Percentiles rank a stretch among this genome's conserved stretches.
These are phyloP conservation scores for Pedicia rivosa DNA, from an alignment of 2,888 invertebrate species.

Conservation along the genomic window DNA sequence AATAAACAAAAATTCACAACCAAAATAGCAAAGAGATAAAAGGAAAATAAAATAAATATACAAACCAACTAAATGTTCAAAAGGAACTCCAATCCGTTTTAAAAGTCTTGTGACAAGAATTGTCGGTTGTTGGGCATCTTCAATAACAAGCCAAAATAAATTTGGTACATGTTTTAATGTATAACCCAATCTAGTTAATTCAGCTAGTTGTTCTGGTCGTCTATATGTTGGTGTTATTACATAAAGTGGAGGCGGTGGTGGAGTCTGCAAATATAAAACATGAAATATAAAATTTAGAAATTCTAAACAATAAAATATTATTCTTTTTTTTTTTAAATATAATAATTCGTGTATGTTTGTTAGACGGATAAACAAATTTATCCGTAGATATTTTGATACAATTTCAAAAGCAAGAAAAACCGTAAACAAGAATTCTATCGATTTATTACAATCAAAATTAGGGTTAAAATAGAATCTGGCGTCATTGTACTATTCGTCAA, in stretches of 20 bases:
- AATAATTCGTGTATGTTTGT: too few relatives aligned
- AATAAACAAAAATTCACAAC: too few relatives aligned
- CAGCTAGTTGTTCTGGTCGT: conserved; percentile 62
- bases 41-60: conserved; percentile 6
- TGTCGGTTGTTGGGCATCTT: conserved; percentile 42
- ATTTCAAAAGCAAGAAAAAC: too few relatives aligned
- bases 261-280: background rate
- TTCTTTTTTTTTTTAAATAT: too few relatives aligned
- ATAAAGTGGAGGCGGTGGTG: conserved; percentile 35
- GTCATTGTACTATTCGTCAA: too few relatives aligned
- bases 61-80: conserved; percentile 41
- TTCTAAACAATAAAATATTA: too few relatives aligned
- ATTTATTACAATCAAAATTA: too few relatives aligned
- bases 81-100: conserved; percentile 36
- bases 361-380: too few relatives aligned
- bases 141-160: conserved; percentile 58
- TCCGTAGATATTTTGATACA: too few relatives aligned
- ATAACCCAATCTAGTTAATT: conserved; percentile 56
- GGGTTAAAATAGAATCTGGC: too few relatives aligned
- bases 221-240: conserved; percentile 61
- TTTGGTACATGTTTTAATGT: conserved; percentile 49
- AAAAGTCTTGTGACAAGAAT: conserved; percentile 33
- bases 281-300: background rate
- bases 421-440: too few relatives aligned
- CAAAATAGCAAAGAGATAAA: background rate